Conservation (phyloP, 2,113 vertebrate genomes). For the Piaya cayana region DNA sequence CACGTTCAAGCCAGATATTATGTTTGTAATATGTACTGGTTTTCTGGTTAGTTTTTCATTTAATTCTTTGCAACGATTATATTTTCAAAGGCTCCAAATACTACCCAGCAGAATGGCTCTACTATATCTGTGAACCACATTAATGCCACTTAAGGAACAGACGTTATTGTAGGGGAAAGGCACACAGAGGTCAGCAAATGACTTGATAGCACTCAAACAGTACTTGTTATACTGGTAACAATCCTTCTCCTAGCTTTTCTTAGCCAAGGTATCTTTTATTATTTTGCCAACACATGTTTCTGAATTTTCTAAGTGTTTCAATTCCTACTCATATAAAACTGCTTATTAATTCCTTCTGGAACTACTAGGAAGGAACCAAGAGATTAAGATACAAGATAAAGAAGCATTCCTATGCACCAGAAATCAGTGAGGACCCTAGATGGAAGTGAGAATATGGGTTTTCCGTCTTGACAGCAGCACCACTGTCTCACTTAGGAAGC, state of each 20-base stretch:
- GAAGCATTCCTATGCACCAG: background rate
- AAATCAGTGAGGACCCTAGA: background rate
- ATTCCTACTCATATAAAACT: background rate
- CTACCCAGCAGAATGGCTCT: background rate
- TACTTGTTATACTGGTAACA: background rate
- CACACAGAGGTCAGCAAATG: background rate
- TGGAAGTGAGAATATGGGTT: background rate
- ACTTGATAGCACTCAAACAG: background rate
- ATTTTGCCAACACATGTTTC: background rate
- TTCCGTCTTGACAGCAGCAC: background rate
- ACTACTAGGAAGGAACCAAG: background rate
- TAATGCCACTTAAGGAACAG: slow-evolving; percentile 14
- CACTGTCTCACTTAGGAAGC: background rate
- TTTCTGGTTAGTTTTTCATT: slow-evolving; percentile 75
- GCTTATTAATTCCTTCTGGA: background rate
- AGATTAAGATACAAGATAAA: background rate
- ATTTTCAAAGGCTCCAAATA: slow-evolving; percentile 1
- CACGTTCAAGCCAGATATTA: slow-evolving; percentile 70
- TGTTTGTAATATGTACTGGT: slow-evolving; percentile 63
- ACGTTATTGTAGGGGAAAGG: background rate
- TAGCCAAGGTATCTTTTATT: background rate
- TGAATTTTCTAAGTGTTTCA: background rate
- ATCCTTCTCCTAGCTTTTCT: background rate
- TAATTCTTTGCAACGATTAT: slow-evolving; percentile 67
- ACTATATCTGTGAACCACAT: slow-evolving; percentile 1